Percentiles rank a stretch among this genome's conserved stretches.
phyloP scores from a whole-genome alignment of 2,797 vertebrate genomes.

The Galagoides demidoff region DNA sequence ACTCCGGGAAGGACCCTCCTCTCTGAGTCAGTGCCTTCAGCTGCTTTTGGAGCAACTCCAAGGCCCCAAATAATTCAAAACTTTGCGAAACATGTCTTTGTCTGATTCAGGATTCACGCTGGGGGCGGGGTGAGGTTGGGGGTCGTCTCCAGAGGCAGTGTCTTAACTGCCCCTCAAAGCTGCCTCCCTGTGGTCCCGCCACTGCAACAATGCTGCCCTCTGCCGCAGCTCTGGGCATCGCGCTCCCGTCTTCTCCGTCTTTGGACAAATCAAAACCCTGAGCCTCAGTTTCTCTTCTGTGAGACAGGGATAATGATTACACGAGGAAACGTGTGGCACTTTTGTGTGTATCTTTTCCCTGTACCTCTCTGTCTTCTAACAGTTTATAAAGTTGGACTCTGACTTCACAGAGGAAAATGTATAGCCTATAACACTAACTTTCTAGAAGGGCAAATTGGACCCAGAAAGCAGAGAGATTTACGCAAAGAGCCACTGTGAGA shows the following conservation, averaged over 20 bases:
- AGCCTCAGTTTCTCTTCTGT: not conserved
- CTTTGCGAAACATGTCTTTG: not conserved
- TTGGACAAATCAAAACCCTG: not conserved
- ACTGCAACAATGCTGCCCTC: not conserved
- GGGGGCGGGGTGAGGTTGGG: too few relatives aligned
- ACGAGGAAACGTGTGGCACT: not conserved
- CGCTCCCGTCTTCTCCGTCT: not conserved
- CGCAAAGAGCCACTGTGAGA: not conserved
- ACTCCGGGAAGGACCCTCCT: not conserved
- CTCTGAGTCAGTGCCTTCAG: not conserved
- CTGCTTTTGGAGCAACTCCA: not conserved
- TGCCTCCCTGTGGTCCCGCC: not conserved
- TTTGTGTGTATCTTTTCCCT: not conserved
- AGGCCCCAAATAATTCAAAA: not conserved
- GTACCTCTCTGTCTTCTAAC: not conserved
- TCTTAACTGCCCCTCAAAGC: accelerated
- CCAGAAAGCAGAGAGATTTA: not conserved
- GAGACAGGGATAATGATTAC: not conserved
- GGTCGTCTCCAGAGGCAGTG: not conserved
- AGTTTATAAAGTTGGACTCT: not conserved
- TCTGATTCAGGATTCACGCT: not conserved
- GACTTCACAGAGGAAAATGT: not conserved
- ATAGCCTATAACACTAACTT: not conserved
- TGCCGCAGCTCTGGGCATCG: not conserved
- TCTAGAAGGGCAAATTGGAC: not conserved